A percentile compares a stretch with the other conserved stretches of the same genome.
Conservation (phyloP, 2,888 invertebrate species). For the Alcis repandata region DNA sequence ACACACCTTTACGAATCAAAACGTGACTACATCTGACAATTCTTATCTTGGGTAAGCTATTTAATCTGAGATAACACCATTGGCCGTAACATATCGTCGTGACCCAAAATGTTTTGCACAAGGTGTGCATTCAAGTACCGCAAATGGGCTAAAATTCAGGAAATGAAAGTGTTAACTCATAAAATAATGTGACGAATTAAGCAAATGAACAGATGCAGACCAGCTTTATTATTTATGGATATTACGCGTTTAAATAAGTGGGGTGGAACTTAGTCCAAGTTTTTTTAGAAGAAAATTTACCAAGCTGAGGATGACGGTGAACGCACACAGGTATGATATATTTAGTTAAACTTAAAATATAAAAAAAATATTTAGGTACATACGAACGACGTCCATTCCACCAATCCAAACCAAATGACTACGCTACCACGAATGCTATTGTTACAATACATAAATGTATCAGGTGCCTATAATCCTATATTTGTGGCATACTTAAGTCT, state of each 20-base stretch:
- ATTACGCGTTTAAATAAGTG: too few species aligned
- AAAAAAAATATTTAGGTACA: too few species aligned
- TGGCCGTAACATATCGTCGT: constrained; percentile 6
- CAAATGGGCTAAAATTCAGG: neutral
- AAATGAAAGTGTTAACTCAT: neutral
- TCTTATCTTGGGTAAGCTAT: constrained; percentile 18
- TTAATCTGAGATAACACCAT: constrained; percentile 23
- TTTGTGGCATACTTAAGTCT: neutral
- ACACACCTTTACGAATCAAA: constrained; percentile 4
- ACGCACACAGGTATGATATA: too few species aligned
- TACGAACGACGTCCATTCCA: too few species aligned
- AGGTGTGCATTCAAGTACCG: neutral
- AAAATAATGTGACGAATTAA: neutral
- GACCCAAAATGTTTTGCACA: constrained; percentile 15
- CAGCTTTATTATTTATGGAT: too few species aligned
- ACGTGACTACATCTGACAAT: constrained; percentile 13
- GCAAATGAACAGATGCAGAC: neutral
- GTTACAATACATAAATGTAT: neutral
- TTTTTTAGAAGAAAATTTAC: too few species aligned
- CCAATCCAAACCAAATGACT: neutral
- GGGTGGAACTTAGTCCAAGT: too few species aligned
- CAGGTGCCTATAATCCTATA: neutral
- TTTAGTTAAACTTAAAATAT: too few species aligned
- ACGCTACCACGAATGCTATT: too few species aligned
- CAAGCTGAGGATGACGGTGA: too few species aligned